Evolutionary conservation across 2,888 invertebrate species (phyloP).

Genomic region (Blastobasis adustella): DNA sequence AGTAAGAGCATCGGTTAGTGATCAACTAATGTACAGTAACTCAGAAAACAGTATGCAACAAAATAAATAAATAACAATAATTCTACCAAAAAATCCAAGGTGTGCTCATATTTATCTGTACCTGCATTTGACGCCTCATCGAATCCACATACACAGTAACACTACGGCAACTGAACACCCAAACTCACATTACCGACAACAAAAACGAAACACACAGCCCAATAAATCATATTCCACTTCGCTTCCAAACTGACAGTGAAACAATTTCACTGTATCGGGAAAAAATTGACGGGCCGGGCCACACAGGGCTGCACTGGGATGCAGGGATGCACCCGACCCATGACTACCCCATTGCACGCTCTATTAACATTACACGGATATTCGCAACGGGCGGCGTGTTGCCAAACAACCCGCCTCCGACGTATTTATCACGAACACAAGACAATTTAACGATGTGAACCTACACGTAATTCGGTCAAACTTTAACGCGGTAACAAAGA

Average conservation of each 20-base stretch:
- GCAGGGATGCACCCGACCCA: neutral
- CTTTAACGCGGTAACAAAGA: conserved; percentile 71
- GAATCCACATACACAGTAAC: no score
- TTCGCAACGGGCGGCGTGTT: conserved; percentile 64
- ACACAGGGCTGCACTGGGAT: conserved; percentile 24
- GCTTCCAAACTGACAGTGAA: conserved; percentile 14
- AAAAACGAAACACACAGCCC: neutral
- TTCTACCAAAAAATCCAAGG: no score
- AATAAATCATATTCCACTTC: conserved; percentile 19
- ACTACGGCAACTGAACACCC: no score
- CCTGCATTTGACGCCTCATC: no score
- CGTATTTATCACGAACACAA: conserved; percentile 68
- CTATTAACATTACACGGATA: conserved; percentile 52
- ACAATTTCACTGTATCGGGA: conserved; percentile 1
- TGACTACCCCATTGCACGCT: conserved; percentile 38
- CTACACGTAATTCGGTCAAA: conserved; percentile 68
- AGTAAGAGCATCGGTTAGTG: no score
- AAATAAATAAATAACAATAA: no score
- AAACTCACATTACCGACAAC: no score
- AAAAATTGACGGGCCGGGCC: conserved; percentile 35
- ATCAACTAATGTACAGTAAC: no score
- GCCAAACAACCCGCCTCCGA: conserved; percentile 56
- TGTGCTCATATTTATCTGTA: no score
- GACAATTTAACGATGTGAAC: conserved; percentile 69
- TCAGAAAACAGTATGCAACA: no score